Evolutionary conservation across 1,140 invertebrate genomes (phyloP).

Genomic region (Dendroctonus ponderosae): DNA sequence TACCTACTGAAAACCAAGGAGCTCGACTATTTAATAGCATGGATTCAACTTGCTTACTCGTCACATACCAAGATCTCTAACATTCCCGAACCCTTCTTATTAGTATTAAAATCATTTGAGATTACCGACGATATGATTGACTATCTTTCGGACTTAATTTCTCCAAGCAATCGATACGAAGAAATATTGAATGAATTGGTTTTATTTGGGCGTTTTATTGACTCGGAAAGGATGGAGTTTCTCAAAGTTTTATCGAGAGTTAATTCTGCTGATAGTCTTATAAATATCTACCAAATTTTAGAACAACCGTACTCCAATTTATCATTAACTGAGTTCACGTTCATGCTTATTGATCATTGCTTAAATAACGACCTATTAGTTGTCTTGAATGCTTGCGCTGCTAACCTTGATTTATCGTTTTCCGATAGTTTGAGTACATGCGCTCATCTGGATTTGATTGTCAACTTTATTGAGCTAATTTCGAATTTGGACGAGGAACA

Average conservation of each 20-base stretch:
- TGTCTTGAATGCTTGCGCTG: slow-evolving; percentile 54
- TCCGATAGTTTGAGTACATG: slow-evolving; percentile 35
- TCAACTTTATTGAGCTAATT: slow-evolving; percentile 45
- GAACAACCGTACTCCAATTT: slow-evolving; percentile 55
- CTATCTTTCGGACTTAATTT: slow-evolving; percentile 26
- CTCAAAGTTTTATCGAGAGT: slow-evolving; percentile 57
- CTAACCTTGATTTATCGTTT: slow-evolving; percentile 43
- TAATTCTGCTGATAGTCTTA: slow-evolving; percentile 54
- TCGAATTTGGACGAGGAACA: slow-evolving; percentile 36
- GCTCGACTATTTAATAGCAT: slow-evolving; percentile 55
- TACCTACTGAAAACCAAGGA: slow-evolving; percentile 54
- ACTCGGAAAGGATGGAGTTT: slow-evolving; percentile 55
- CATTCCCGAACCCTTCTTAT: slow-evolving; percentile 52
- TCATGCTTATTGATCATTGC: slow-evolving; percentile 56
- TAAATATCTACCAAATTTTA: slow-evolving; percentile 57
- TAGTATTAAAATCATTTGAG: slow-evolving; percentile 55
- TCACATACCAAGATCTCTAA: slow-evolving; percentile 51
- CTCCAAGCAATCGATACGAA: slow-evolving; percentile 22
- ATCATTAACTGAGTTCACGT: slow-evolving; percentile 55
- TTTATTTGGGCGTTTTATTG: slow-evolving; percentile 56
- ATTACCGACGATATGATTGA: slow-evolving; percentile 62
- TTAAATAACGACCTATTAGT: slow-evolving; percentile 56
- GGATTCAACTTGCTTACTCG: slow-evolving; percentile 54
- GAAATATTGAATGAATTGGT: slow-evolving; percentile 52
- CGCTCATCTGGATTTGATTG: slow-evolving; percentile 44